Conservation (phyloP, 1,140 invertebrate genomes). For the Tribolium castaneum region DNA sequence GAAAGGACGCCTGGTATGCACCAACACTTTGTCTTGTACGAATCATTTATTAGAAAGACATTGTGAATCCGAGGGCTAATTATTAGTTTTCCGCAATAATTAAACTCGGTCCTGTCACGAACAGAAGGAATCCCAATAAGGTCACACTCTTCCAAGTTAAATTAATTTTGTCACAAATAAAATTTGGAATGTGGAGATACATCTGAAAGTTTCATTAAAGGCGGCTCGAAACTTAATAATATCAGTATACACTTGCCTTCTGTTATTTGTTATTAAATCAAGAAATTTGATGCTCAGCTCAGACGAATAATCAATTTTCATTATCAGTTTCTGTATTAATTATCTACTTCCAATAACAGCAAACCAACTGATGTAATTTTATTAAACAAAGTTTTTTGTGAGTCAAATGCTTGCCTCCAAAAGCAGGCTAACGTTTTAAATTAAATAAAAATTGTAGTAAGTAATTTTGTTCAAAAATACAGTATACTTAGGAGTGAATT, state of each 20-base stretch:
- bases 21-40: conserved; percentile 29
- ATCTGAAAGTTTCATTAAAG: not conserved
- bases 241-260: not conserved
- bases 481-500: no score
- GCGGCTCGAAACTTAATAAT: not conserved
- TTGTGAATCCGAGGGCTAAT: conserved; percentile 10
- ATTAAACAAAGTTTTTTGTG: no score
- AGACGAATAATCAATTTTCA: not conserved
- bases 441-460: no score
- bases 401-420: no score
- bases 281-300: not conserved
- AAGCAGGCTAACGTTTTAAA: no score
- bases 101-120: not conserved
- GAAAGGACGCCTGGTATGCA: conserved; percentile 29
- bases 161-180: conserved; percentile 26
- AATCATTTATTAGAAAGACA: conserved; percentile 35
- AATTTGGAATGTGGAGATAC: not conserved
- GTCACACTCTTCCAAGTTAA: conserved; percentile 14
- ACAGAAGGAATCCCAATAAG: not conserved
- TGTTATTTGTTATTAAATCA: not conserved
- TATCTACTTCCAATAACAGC: not conserved
- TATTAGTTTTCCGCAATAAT: conserved; percentile 25
- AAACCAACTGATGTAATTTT: not conserved
- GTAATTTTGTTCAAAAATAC: no score
- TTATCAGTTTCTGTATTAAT: not conserved